These are phyloP conservation scores for Nycteola revayana DNA, from an alignment of 2,888 invertebrate genomes.

Conservation along the genomic window DNA sequence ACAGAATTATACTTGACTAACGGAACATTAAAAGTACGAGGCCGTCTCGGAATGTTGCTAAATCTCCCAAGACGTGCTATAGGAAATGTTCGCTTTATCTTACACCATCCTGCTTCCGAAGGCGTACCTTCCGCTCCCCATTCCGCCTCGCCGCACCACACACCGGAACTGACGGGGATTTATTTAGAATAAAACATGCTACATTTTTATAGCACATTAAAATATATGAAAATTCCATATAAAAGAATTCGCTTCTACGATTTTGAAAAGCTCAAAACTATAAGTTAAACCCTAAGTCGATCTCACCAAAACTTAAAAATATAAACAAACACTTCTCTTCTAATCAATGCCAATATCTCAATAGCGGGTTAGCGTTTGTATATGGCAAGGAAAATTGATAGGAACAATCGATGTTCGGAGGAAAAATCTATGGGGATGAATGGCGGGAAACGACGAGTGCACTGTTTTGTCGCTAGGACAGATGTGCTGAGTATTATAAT, in stretches of 20 bases:
- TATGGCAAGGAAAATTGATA: constrained; percentile 26
- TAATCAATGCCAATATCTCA: constrained; percentile 8
- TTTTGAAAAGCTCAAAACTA: constrained; percentile 3
- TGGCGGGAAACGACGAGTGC: constrained; percentile 28
- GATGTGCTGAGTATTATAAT: constrained; percentile 69
- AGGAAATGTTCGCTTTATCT: constrained; percentile 82
- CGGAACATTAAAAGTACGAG: constrained; percentile 51
- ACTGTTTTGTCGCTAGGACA: constrained; percentile 57
- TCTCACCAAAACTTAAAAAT: not conserved
- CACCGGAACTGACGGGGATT: constrained; percentile 68
- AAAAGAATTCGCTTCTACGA: constrained; percentile 9
- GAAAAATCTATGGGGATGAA: constrained; percentile 41
- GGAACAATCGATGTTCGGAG: constrained; percentile 17
- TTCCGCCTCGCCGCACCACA: constrained; percentile 65
- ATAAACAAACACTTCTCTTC: constrained; percentile 3
- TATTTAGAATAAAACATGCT: constrained; percentile 61
- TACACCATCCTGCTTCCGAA: constrained; percentile 78
- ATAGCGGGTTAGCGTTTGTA: not conserved
- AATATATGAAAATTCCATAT: constrained; percentile 18
- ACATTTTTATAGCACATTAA: constrained; percentile 39
- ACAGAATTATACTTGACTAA: constrained; percentile 48
- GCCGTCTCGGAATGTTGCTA: constrained; percentile 68
- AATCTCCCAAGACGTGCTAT: constrained; percentile 73
- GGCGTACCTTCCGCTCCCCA: constrained; percentile 66
- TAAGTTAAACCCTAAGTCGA: no score